phyloP scores from a whole-genome alignment of 2,113 vertebrate genomes.

The Bothrops jararaca region DNA sequence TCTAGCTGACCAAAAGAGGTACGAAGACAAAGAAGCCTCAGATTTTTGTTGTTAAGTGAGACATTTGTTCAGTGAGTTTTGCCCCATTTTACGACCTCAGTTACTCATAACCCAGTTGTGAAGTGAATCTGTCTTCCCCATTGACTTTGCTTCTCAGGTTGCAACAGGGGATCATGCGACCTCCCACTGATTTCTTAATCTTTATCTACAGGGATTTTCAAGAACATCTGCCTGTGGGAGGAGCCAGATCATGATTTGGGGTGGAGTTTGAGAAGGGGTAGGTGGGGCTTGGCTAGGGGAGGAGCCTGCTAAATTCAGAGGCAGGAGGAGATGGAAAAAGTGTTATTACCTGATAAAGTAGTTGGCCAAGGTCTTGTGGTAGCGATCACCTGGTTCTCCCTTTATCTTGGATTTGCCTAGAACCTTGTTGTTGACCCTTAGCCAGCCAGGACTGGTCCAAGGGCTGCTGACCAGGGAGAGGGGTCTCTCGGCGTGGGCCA shows the following conservation, averaged over 20 bases:
- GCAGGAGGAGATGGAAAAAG: background rate
- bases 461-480: conserved; percentile 84
- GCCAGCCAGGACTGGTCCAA: conserved; percentile 88
- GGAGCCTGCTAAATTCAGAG: background rate
- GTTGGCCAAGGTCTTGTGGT: conserved; percentile 88
- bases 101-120: too few relatives aligned
- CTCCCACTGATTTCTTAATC: background rate
- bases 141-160: too few relatives aligned
- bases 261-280: background rate
- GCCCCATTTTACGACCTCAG: too few relatives aligned
- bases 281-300: background rate
- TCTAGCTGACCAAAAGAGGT: too few relatives aligned
- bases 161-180: too few relatives aligned
- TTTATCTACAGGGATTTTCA: background rate
- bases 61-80: too few relatives aligned
- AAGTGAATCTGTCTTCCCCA: too few relatives aligned
- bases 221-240: background rate
- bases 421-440: conserved; percentile 83
- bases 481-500: conserved; percentile 66
- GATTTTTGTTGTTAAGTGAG: too few relatives aligned
- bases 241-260: background rate
- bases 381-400: conserved; percentile 81
- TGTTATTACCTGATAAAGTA: conserved; percentile 83
- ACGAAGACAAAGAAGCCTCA: too few relatives aligned
- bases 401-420: conserved; percentile 84